phyloP scores from a whole-genome alignment of 2,888 invertebrate species.

The Chirona hameri region DNA sequence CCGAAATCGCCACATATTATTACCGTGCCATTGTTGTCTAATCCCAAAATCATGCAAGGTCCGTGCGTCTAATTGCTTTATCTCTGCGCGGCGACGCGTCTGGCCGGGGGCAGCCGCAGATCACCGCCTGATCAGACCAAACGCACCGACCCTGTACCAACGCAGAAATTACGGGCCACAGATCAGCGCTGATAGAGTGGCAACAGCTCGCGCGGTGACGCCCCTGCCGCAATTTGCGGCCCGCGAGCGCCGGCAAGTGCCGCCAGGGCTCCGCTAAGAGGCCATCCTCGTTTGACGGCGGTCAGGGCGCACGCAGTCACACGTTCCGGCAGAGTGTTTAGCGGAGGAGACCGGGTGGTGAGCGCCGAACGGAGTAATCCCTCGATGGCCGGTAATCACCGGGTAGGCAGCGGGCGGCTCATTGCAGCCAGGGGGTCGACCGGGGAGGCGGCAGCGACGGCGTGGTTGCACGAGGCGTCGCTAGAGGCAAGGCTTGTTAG shows the following conservation, averaged over 20 bases:
- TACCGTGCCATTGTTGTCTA: constrained; percentile 8
- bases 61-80: background rate
- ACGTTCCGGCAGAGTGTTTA: background rate
- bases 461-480: too few relatives aligned
- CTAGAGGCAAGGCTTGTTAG: too few relatives aligned
- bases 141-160: background rate
- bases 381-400: background rate
- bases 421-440: background rate
- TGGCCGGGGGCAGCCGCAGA: background rate
- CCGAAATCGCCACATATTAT: background rate
- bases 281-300: background rate
- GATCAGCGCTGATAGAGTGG: background rate
- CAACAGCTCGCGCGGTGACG: background rate
- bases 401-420: background rate
- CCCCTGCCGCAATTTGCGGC: background rate
- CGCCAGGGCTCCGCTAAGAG: background rate
- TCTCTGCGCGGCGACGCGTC: background rate
- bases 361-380: background rate
- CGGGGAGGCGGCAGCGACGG: background rate
- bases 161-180: background rate
- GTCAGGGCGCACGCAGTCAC: background rate
- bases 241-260: background rate
- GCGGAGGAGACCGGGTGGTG: background rate
- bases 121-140: background rate
- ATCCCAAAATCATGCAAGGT: background rate